Base-by-base conservation (phyloP, 2,797 vertebrate species). In the Hypotaenidia okinawae region DNA sequence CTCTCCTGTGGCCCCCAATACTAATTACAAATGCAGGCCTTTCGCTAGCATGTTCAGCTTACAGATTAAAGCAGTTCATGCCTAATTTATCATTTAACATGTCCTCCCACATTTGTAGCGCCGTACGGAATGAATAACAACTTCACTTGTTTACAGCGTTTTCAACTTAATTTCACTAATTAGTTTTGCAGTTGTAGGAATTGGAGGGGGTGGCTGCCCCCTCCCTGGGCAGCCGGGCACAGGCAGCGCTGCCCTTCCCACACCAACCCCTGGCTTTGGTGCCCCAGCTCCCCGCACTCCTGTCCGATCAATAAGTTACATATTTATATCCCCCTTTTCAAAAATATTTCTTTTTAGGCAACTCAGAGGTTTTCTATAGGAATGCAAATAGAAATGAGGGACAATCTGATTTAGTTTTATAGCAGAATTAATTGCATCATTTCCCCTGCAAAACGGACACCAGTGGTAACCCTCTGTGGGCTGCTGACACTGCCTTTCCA, bases 21-120 rank as follows among this genome's bases (percentile, higher is more conserved):
- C 98, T 98, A 98, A 98, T 98, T 98, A 98, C 97, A 95, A 97
- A 98, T 96, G 92, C 97, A 98, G 97, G 97, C 95, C 96, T 83
- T 97, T 97, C 90, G 74, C 97, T 98, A 96, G 97, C 97, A 97
- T 98, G 97, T 98, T 98, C 98, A 92, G 96, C 90, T 98, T 97
- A 96, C 97, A 98, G 97, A 98, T 98, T 97, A 98, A 97, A 98
- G 96, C 90, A 79, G 95, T 98, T 95, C 97, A 97, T 97, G 97
- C 96, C 97, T 98, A 97, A 98, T 98, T 98, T 98, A 98, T 98
- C 97, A 98, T 97, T 97, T 97, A 96, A 97, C 94, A 91, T 98
- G 96, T 97, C 97, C 97, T 98, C 97, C 97, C 96, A 98, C 97
- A 97, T 97, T 97, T 96, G 93, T 97, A 96, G 94, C 57, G 95